These are phyloP conservation scores for Chironomus striatipennis DNA, from an alignment of 1,140 invertebrate species.

Conservation along the genomic window DNA sequence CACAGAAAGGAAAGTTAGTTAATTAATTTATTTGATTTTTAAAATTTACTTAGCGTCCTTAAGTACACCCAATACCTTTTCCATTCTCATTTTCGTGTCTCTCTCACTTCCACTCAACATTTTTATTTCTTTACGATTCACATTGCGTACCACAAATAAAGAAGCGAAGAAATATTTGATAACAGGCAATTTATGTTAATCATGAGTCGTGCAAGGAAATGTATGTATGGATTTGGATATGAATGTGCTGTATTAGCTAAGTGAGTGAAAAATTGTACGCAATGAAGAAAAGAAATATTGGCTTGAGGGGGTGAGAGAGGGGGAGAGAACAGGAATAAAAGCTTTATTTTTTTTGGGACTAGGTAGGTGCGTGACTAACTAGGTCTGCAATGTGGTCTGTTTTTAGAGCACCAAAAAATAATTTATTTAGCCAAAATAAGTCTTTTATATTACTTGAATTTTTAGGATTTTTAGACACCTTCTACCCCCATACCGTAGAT, in stretches of 20 bases:
- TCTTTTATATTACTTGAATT: no score
- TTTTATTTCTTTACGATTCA: not conserved
- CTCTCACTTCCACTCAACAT: no score
- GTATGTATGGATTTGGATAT: not conserved
- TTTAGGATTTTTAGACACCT: no score
- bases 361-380: no score
- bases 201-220: not conserved
- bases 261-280: not conserved
- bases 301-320: no score
- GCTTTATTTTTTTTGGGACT: no score
- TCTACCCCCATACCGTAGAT: no score
- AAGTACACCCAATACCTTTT: not conserved
- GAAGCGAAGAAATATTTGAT: not conserved
- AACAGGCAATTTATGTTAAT: conserved; percentile 11
- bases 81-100: not conserved
- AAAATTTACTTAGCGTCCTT: not conserved
- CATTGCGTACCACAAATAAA: not conserved
- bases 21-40: not conserved
- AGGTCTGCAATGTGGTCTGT: no score
- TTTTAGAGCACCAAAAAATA: no score
- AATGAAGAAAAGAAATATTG: not conserved
- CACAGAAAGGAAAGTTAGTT: not conserved
- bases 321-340: no score
- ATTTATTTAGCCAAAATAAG: no score
- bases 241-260: not conserved